These are phyloP conservation scores for Crocallis elinguaria DNA, from an alignment of 2,888 invertebrate genomes.

Conservation along the genomic window DNA sequence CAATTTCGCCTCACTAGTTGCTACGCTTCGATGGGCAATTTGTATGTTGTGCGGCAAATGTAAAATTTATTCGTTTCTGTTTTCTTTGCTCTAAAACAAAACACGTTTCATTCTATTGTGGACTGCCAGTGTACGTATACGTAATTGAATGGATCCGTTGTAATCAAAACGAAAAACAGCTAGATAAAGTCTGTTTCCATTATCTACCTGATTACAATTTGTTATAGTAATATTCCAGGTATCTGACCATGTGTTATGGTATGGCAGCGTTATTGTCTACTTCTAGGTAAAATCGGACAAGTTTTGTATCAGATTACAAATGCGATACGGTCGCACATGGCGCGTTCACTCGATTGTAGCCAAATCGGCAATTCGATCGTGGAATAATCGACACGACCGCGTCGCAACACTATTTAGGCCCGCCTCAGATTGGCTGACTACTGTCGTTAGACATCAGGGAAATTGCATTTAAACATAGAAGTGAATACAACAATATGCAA, in stretches of 20 bases:
- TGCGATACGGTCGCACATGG: slow-evolving; percentile 65
- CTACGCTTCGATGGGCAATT: slow-evolving; percentile 69
- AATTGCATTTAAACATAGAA: not conserved
- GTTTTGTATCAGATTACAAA: slow-evolving; percentile 67
- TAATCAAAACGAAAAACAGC: not conserved
- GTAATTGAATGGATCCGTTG: not conserved
- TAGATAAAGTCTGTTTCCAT: too few species aligned
- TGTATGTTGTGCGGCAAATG: slow-evolving; percentile 63
- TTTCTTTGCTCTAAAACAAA: slow-evolving; percentile 20
- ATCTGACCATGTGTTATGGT: slow-evolving; percentile 26
- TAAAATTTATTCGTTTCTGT: slow-evolving; percentile 46
- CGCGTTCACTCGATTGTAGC: slow-evolving; percentile 67
- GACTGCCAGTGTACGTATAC: not conserved
- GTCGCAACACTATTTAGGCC: slow-evolving; percentile 42
- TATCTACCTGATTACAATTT: not conserved
- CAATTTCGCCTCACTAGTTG: slow-evolving; percentile 74
- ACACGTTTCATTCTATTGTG: not conserved
- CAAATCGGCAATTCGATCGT: slow-evolving; percentile 69
- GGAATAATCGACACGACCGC: slow-evolving; percentile 60
- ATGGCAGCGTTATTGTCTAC: slow-evolving; percentile 36
- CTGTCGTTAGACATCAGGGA: slow-evolving; percentile 2
- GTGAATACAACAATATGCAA: not conserved
- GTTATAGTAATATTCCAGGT: slow-evolving; percentile 5
- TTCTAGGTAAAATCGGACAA: slow-evolving; percentile 58
- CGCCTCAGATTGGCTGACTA: not conserved